Evolutionary conservation across 2,797 vertebrate species (phyloP), one percentile per base, ranked within the genome.

Genomic region (Ceryle rudis): DNA sequence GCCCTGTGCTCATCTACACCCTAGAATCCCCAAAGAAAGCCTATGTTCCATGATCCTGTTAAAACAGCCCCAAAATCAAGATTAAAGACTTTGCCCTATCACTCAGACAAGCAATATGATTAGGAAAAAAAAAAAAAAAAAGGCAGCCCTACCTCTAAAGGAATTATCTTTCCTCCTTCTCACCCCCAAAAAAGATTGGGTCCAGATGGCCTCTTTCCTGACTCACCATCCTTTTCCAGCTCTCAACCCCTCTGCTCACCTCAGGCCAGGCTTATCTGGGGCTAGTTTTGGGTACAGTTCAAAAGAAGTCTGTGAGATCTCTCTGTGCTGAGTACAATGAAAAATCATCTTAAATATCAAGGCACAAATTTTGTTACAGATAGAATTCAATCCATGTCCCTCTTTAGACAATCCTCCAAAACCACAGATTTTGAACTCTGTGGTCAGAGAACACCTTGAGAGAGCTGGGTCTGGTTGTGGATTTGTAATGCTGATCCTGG

Each of bases 181-280:
- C 17, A 61, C 6, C 1, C 4, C 9, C 20, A 1, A 5, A 60
- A 49, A 55, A 58, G 2, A 6, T 0, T 46, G 12, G 33, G 5
- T n/a, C 52, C 28, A 54, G 29, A 54, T 54, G 29, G 52, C 28
- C 29, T 55, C 25, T 54, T 23, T 71, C 46, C 49, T 64, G 23
- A 67, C 35, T 14, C n/a, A 55, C 4, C 3, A 47, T 13, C 10
- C 1, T 78, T 75, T 79, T 49, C 19, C n/a, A 80, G 11, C 7
- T 72, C 37, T 37, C 47, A 77, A 2, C 0, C 7, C 5, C 18
- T 6, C n/a, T 21, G 21, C n/a, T 46, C 5, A 11, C 12, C 16
- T 51, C 47, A 81, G 52, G 10, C n/a, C 22, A 49, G 20, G 31
- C 2, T 87, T 60, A 39, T 19, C 12, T 39, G 44, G 16, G 11